These are phyloP conservation scores for Halictus ligatus DNA, from an alignment of 2,888 invertebrate species.

Conservation along the genomic window DNA sequence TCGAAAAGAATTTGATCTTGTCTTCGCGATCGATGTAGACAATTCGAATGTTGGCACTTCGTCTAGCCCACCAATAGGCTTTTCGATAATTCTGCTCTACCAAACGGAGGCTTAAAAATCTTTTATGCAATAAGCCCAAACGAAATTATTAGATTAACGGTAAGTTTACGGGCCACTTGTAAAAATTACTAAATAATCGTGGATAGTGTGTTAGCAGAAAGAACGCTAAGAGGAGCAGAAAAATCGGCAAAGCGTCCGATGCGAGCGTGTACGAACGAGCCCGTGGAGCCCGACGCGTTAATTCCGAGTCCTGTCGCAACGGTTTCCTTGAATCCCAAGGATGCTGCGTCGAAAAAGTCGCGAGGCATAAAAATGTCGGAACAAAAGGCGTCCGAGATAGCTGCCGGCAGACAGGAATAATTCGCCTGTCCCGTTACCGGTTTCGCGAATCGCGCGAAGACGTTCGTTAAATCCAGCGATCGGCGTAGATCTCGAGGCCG, in stretches of 20 bases:
- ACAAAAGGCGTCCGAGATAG: constrained; percentile 1
- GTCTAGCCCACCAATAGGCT: too few species aligned
- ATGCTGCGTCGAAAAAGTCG: background rate
- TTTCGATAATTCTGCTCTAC: too few species aligned
- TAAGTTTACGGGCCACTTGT: too few species aligned
- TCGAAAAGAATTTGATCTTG: too few species aligned
- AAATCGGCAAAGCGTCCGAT: too few species aligned
- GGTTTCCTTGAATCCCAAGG: background rate
- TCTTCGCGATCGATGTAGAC: background rate
- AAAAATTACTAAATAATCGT: too few species aligned
- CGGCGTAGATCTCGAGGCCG: constrained; percentile 43
- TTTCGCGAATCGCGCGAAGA: constrained; percentile 34
- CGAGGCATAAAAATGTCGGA: background rate
- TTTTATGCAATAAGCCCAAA: too few species aligned
- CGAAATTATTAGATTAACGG: background rate
- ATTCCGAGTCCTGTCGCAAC: background rate
- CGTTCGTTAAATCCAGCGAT: constrained; percentile 24
- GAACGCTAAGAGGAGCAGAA: too few species aligned
- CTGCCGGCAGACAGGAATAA: background rate
- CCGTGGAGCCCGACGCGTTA: background rate
- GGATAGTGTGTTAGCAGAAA: too few species aligned
- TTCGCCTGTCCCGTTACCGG: constrained; percentile 32
- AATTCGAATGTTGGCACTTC: too few species aligned
- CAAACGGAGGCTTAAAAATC: too few species aligned
- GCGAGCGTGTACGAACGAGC: too few species aligned